phyloP scores from a whole-genome alignment of 2,797 vertebrate genomes.

The Phoeniculus purpureus region DNA sequence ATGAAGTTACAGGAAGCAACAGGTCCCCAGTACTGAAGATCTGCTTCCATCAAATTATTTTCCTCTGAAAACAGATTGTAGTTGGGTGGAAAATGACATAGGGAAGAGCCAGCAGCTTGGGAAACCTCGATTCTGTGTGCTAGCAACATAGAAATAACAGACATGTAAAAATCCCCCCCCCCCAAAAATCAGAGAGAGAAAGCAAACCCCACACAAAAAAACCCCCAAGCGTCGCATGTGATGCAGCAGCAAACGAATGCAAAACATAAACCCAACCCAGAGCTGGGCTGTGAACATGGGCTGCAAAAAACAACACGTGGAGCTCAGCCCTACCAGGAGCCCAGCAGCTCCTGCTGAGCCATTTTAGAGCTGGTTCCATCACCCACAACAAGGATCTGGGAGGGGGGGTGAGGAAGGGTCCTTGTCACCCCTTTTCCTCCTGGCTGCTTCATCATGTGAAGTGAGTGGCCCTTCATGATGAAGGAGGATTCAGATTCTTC shows the following conservation, averaged over 20 bases:
- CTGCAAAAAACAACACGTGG: not conserved
- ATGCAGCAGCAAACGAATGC: not conserved
- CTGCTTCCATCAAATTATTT: not conserved
- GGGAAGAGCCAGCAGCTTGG: not conserved
- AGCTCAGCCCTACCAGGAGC: not conserved
- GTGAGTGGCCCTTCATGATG: accelerated
- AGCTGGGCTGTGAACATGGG: not conserved
- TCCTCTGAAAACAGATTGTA: not conserved
- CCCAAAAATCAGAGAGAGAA: not conserved
- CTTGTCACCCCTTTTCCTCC: not conserved
- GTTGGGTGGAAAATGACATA: accelerated
- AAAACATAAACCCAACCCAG: not conserved
- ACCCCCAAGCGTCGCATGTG: not conserved
- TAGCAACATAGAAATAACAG: accelerated
- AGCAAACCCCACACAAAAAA: not conserved
- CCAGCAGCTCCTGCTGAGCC: accelerated
- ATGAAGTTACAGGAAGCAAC: not conserved
- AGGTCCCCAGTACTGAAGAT: not conserved
- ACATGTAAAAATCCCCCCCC: not conserved
- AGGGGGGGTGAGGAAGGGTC: accelerated
- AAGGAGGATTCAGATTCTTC: not conserved
- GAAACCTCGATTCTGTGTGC: not conserved
- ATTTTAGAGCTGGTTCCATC: not conserved
- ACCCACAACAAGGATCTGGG: not conserved
- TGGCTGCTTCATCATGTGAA: accelerated